A percentile compares a stretch with the other conserved stretches of the same genome.
phyloP scores from a whole-genome alignment of 2,113 vertebrate species.

The Cariama cristata region DNA sequence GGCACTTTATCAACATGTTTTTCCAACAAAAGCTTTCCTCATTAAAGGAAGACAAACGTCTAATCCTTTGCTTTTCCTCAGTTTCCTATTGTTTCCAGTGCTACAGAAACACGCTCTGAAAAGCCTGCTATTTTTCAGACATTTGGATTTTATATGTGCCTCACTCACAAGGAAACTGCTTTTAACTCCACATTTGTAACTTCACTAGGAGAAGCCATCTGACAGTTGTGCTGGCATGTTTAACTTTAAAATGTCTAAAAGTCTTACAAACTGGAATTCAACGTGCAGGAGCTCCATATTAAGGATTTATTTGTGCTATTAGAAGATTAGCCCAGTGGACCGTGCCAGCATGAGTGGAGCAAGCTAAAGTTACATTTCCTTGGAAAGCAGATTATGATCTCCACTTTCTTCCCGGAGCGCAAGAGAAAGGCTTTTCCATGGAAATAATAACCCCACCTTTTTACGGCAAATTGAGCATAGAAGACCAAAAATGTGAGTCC shows the following conservation, averaged over 20 bases:
- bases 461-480: not conserved
- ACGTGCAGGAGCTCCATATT: not conserved
- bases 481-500: not conserved
- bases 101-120: not conserved
- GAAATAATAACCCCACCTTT: not conserved
- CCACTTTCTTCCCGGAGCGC: not conserved
- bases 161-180: not conserved
- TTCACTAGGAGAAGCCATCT: not conserved
- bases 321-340: not conserved
- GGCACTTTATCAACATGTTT: not conserved
- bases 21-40: constrained; percentile 24
- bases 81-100: not conserved
- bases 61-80: not conserved
- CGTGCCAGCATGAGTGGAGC: accelerated
- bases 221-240: not conserved
- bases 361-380: not conserved
- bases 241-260: not conserved
- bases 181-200: not conserved
- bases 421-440: not conserved
- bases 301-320: not conserved
- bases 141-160: not conserved
- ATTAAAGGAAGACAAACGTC: not conserved
- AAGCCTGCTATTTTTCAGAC: not conserved
- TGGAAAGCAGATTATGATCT: not conserved
- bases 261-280: not conserved